Conservation (phyloP, 2,888 invertebrate species). For the Chrysolina oricalcia region DNA sequence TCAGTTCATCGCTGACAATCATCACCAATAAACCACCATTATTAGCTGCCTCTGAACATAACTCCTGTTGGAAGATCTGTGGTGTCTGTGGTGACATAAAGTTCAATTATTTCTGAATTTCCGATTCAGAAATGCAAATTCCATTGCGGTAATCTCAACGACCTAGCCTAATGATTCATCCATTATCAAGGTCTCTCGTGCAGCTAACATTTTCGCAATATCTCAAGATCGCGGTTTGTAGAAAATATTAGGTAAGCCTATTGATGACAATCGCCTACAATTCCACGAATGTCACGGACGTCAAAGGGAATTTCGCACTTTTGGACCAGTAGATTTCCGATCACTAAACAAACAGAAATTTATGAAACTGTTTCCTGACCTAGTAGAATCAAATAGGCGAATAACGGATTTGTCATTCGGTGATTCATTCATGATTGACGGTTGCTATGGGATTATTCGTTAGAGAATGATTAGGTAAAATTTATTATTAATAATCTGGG, state of each 20-base stretch:
- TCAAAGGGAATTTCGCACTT: slow-evolving; percentile 29
- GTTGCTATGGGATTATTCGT: slow-evolving; percentile 1
- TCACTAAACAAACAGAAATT: neutral
- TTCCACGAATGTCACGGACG: slow-evolving; percentile 28
- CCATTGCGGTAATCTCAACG: slow-evolving; percentile 29
- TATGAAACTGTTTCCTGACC: slow-evolving; percentile 8
- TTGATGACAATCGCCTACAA: slow-evolving; percentile 19
- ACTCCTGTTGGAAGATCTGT: neutral
- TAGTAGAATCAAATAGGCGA: neutral
- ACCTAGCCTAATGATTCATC: slow-evolving; percentile 40
- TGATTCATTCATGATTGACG: slow-evolving; percentile 11
- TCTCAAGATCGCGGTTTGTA: neutral
- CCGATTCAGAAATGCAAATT: neutral
- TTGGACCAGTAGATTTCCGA: neutral
- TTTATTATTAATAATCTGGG: neutral
- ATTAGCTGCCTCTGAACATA: no score
- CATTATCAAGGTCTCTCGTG: slow-evolving; percentile 37
- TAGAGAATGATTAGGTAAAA: neutral
- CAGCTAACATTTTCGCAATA: neutral
- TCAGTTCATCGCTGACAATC: no score
- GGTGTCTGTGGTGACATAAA: neutral
- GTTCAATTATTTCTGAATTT: neutral
- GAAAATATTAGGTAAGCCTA: slow-evolving; percentile 22
- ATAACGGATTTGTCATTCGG: slow-evolving; percentile 6
- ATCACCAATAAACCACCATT: no score